A percentile compares a stretch with the other conserved stretches of the same genome.
phyloP scores from a whole-genome alignment of 2,113 vertebrate genomes.

The Calonectris borealis region DNA sequence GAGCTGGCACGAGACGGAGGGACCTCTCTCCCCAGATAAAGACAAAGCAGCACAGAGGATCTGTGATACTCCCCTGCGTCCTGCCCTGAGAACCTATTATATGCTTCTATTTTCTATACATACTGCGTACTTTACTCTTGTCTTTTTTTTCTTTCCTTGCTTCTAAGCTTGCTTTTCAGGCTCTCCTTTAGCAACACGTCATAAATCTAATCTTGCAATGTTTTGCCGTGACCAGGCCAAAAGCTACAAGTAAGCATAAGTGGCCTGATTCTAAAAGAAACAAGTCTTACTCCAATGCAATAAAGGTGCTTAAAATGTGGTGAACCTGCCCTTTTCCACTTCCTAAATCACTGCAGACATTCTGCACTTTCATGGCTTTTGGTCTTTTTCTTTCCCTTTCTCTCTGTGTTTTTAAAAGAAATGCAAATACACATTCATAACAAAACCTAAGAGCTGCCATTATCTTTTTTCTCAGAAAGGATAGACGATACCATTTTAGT shows the following conservation, averaged over 20 bases:
- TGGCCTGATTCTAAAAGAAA: neutral
- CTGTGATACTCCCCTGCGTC: neutral
- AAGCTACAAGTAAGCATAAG: neutral
- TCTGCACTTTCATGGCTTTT: neutral
- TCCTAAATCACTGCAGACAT: neutral
- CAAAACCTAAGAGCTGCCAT: neutral
- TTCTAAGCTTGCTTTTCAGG: neutral
- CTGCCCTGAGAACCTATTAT: neutral
- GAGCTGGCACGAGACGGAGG: neutral
- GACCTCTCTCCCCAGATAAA: neutral
- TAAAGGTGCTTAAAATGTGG: neutral
- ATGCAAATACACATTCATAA: neutral
- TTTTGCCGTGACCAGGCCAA: neutral
- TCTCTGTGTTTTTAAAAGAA: neutral
- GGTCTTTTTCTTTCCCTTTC: neutral
- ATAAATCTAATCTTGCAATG: neutral
- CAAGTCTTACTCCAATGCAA: neutral
- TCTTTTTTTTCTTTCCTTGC: neutral
- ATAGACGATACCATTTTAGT: neutral
- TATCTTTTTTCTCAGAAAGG: neutral
- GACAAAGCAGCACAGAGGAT: neutral
- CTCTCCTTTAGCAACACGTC: neutral
- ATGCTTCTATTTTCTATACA: neutral
- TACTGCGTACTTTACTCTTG: neutral
- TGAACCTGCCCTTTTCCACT: neutral